Evolutionary conservation across 2,888 invertebrate genomes (phyloP).

Genomic region (Xestia sexstrigata): DNA sequence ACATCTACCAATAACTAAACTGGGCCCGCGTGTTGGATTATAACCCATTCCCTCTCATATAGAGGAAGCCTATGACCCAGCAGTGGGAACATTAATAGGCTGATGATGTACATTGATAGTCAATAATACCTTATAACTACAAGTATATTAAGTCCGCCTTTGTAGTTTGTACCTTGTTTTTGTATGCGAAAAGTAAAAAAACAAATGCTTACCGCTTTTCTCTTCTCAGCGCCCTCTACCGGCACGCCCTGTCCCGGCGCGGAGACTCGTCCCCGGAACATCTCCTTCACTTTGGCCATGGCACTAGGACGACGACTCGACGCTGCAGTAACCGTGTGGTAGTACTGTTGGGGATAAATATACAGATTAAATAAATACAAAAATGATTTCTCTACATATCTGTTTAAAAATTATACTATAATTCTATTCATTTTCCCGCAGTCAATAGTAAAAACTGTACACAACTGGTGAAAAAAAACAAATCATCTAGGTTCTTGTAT

Average conservation of each 20-base stretch:
- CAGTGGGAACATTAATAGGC: too few relatives aligned
- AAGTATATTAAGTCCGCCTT: neutral
- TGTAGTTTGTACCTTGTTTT: neutral
- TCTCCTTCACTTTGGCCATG: conserved; percentile 97
- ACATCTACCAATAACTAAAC: too few relatives aligned
- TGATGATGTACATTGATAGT: too few relatives aligned
- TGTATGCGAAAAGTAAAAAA: neutral
- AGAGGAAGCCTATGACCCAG: too few relatives aligned
- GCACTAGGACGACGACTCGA: conserved; percentile 92
- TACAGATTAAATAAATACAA: neutral
- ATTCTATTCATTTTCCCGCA: too few relatives aligned
- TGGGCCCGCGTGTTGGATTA: too few relatives aligned
- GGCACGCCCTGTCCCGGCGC: conserved; percentile 73
- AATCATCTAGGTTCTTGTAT: too few relatives aligned
- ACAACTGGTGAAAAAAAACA: too few relatives aligned
- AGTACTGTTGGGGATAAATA: conserved; percentile 88
- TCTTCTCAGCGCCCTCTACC: conserved; percentile 76
- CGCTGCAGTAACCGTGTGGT: conserved; percentile 93
- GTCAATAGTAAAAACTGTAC: too few relatives aligned
- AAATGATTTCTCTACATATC: neutral
- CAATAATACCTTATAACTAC: too few relatives aligned
- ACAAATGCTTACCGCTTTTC: conserved; percentile 76
- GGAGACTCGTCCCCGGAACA: conserved; percentile 92
- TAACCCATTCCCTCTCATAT: too few relatives aligned
- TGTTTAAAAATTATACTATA: too few relatives aligned